Conservation (phyloP, 2,113 vertebrate species). For the Oxyruncus cristatus region DNA sequence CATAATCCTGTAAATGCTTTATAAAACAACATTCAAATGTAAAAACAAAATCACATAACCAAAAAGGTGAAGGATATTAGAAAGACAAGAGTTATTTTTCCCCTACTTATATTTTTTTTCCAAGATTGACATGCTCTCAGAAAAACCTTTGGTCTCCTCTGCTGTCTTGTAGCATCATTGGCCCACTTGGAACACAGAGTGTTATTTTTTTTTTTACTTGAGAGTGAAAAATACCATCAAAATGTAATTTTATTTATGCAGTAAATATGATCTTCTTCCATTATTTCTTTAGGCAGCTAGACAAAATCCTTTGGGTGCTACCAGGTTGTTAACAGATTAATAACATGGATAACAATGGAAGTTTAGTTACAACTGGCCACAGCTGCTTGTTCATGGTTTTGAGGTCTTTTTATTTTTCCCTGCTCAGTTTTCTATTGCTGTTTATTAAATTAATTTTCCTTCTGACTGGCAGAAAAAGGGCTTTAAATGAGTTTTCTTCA, state of each 20-base stretch:
- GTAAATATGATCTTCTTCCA: neutral
- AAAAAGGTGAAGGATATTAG: neutral
- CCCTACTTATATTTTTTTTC: fast-evolving
- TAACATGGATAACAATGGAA: conserved; percentile 14
- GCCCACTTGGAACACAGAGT: neutral
- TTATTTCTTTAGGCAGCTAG: conserved; percentile 6
- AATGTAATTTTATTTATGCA: neutral
- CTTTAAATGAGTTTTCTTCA: conserved; percentile 11
- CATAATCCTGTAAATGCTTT: neutral
- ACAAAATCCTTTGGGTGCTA: conserved; percentile 26
- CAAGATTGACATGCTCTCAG: neutral
- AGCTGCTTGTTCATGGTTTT: conserved; percentile 5
- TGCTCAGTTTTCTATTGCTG: neutral
- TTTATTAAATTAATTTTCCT: conserved; percentile 27
- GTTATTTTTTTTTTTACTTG: neutral
- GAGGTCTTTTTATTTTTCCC: neutral
- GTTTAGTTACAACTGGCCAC: neutral
- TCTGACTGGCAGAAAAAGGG: neutral
- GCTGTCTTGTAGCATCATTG: neutral
- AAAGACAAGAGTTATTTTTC: neutral
- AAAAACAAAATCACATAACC: neutral
- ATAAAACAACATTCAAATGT: neutral
- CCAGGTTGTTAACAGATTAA: conserved; percentile 42
- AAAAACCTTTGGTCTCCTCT: neutral
- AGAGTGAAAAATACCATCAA: neutral